These are phyloP conservation scores for Heliconius hortense DNA, from an alignment of 2,888 invertebrate genomes.

Conservation along the genomic window DNA sequence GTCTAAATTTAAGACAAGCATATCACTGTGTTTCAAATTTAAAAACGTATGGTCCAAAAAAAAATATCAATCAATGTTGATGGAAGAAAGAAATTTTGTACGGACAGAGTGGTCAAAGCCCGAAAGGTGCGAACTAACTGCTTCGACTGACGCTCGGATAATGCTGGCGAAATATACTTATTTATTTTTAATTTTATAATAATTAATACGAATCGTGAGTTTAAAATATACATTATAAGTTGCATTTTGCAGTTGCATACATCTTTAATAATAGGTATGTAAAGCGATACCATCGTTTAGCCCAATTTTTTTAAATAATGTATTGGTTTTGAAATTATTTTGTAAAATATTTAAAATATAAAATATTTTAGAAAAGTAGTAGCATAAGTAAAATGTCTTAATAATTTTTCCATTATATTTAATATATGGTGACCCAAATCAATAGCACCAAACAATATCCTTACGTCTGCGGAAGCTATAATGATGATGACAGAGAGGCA, in stretches of 20 bases:
- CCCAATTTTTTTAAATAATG: background rate
- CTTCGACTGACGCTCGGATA: slow-evolving; percentile 20
- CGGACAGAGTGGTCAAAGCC: slow-evolving; percentile 70
- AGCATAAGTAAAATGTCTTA: background rate
- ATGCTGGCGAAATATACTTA: background rate
- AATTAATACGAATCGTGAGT: background rate
- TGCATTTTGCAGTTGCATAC: too few relatives aligned
- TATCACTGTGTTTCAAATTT: slow-evolving; percentile 58
- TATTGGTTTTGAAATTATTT: background rate
- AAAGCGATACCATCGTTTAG: background rate
- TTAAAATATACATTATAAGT: background rate
- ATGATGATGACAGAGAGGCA: slow-evolving; percentile 80
- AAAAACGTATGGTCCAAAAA: slow-evolving; percentile 49
- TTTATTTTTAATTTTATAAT: too few relatives aligned
- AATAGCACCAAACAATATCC: slow-evolving; percentile 3
- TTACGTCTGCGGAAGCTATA: slow-evolving; percentile 21
- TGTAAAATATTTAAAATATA: background rate
- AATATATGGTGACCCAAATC: background rate
- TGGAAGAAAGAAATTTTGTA: slow-evolving; percentile 61
- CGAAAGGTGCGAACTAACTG: slow-evolving; percentile 72
- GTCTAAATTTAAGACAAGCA: slow-evolving; percentile 69
- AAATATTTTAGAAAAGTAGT: background rate
- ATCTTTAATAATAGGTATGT: background rate
- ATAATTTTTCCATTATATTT: background rate
- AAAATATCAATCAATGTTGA: slow-evolving; percentile 51